Percentiles rank a stretch among this genome's conserved stretches.
Conservation (phyloP, 2,113 vertebrate genomes). For the Pedionomus torquatus region DNA sequence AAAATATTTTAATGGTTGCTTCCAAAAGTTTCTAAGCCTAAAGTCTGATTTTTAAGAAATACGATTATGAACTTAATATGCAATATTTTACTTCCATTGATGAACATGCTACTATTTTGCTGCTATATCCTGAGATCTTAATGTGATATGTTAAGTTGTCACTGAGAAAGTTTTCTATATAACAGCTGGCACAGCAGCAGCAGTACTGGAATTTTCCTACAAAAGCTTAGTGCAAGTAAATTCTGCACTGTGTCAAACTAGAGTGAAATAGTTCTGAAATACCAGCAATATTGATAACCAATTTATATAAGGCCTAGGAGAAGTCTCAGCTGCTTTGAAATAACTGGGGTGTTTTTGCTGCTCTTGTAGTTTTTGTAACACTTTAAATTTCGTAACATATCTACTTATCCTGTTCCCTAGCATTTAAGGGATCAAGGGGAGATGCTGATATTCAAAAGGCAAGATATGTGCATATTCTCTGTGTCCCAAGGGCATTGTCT, state of each 20-base stretch:
- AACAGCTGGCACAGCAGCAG: background rate
- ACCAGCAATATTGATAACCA: background rate
- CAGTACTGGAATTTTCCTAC: background rate
- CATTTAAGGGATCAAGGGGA: background rate
- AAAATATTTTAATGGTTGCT: background rate
- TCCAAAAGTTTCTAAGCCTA: background rate
- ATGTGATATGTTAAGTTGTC: background rate
- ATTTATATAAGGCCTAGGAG: background rate
- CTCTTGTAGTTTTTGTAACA: background rate
- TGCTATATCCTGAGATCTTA: background rate
- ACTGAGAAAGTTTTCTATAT: background rate
- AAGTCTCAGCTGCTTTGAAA: background rate
- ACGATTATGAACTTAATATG: background rate
- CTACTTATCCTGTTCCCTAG: background rate
- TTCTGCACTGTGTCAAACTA: background rate
- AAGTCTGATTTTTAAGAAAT: background rate
- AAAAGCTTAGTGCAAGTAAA: background rate
- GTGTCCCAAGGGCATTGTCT: background rate
- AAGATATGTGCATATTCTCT: background rate
- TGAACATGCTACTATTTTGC: background rate
- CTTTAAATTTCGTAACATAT: background rate
- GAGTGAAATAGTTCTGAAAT: background rate
- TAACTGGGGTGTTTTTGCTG: background rate
- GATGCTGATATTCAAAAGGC: background rate
- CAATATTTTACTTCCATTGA: background rate